Conservation (phyloP, 2,797 vertebrate genomes). For the Eulemur albifrons region DNA sequence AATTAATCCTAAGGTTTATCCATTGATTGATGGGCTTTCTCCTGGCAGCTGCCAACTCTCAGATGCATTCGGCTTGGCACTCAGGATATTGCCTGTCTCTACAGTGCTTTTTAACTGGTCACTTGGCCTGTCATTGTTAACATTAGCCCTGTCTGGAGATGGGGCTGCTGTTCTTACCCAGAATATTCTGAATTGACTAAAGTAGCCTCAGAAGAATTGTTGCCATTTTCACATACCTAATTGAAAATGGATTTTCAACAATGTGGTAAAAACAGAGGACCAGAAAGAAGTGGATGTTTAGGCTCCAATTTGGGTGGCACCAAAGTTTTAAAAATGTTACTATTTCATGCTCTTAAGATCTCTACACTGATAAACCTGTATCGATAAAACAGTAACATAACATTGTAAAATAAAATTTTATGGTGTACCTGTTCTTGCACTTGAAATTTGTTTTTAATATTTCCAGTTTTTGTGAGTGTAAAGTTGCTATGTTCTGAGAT, state of each 20-base stretch:
- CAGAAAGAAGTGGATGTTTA: background rate
- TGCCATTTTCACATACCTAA: background rate
- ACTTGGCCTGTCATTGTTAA: background rate
- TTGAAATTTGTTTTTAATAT: background rate
- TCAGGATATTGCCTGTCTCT: background rate
- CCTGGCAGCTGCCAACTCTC: background rate
- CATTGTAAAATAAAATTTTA: background rate
- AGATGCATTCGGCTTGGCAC: background rate
- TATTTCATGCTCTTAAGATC: constrained; percentile 29
- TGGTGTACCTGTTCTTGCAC: background rate
- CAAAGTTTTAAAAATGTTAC: background rate
- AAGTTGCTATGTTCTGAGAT: background rate
- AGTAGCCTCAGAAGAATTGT: background rate
- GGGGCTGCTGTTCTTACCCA: background rate
- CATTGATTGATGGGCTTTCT: background rate
- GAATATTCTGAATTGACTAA: background rate
- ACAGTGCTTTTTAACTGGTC: background rate
- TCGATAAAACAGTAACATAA: background rate
- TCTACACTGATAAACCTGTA: background rate
- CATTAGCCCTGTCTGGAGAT: background rate
- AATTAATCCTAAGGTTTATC: too few species aligned
- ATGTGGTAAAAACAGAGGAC: background rate
- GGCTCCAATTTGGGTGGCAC: background rate
- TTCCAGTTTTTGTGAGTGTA: background rate
- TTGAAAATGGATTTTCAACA: background rate